Evolutionary conservation across 2,888 invertebrate species (phyloP).

Genomic region (Lottia gigantea): DNA sequence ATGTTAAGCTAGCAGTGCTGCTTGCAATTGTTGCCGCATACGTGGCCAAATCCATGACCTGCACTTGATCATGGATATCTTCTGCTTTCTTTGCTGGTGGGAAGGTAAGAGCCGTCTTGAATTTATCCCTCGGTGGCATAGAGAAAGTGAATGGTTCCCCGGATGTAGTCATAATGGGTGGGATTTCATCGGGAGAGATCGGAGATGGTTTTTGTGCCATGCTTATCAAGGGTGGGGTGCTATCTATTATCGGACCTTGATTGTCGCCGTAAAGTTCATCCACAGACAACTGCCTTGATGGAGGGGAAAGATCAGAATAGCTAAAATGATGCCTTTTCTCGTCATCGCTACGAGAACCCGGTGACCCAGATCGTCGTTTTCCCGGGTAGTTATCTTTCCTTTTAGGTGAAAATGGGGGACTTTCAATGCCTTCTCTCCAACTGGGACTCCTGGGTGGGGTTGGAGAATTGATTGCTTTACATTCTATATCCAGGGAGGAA

Average conservation of each 20-base stretch:
- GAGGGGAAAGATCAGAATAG: conserved; percentile 55
- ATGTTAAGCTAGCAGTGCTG: conserved; percentile 65
- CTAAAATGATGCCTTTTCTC: conserved; percentile 54
- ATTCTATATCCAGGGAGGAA: conserved; percentile 9
- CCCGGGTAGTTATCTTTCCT: conserved; percentile 61
- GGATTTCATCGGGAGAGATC: conserved; percentile 51
- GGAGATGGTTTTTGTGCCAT: conserved; percentile 49
- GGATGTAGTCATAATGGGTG: conserved; percentile 37
- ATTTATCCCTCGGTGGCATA: conserved; percentile 32
- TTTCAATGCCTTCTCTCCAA: conserved; percentile 61
- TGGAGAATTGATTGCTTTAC: conserved; percentile 44
- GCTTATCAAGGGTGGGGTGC: conserved; percentile 27
- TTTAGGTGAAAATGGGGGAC: conserved; percentile 60
- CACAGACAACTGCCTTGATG: conserved; percentile 47
- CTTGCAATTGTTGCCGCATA: conserved; percentile 67
- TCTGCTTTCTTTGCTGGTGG: conserved; percentile 8
- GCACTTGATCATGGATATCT: conserved; percentile 42
- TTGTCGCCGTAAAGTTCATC: conserved; percentile 42
- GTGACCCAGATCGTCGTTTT: conserved; percentile 52
- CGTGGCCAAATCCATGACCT: conserved; percentile 62
- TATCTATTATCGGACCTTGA: conserved; percentile 12
- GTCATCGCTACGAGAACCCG: conserved; percentile 56
- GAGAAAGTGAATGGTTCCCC: conserved; percentile 45
- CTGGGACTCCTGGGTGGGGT: conserved; percentile 64
- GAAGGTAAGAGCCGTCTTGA: conserved; percentile 7